Evolutionary conservation across 2,113 vertebrate species (phyloP), one percentile per base, ranked within the genome.

Genomic region (Aphelocoma coerulescens): DNA sequence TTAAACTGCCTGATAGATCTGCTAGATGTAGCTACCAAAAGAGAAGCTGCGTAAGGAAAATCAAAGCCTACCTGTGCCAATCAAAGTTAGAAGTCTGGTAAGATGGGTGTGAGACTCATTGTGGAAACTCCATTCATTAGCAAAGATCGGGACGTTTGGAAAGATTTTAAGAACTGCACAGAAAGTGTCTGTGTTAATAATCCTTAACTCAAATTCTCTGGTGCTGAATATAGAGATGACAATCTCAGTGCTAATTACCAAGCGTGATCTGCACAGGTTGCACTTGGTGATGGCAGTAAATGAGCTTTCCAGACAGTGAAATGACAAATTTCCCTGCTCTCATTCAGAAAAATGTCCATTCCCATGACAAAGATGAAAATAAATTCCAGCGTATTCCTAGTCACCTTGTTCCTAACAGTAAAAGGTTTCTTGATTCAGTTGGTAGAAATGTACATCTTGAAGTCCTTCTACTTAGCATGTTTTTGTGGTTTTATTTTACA

Each of bases 281-380:
- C 49, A 28, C 24, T 13, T 68, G 90, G 75, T 33, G 63, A 65
- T 85, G 88, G 87, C 90, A 82, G 76, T 32, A 71, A 82, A 75
- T 86, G 86, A 75, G 39, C 74, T 41, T 93, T 90, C 52, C 86
- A 82, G 76, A 55, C 49, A 87, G 69, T 85, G 88, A 81, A 86
- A 92, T 88, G 81, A 91, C 44, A 75, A 67, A 20, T 54, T 81
- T 96, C 79, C 83, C 95, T 96, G 92, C 83, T 83, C 49, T 79
- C 3, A 0, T 76, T 94, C 76, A 74, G 71, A 88, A 89, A 72
- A 84, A 63, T 3, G 58, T 92, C 91, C 84, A 33, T 82, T 93
- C 78, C 85, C 63, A 26, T 61, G 78, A 76, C 65, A 79, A 74
- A 81, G 80, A 74, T 58, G 88, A 48, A 87, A 94, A 82, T 57